Evolutionary conservation across 2,797 vertebrate species (phyloP).

Genomic region (Sebastes melanostomus): DNA sequence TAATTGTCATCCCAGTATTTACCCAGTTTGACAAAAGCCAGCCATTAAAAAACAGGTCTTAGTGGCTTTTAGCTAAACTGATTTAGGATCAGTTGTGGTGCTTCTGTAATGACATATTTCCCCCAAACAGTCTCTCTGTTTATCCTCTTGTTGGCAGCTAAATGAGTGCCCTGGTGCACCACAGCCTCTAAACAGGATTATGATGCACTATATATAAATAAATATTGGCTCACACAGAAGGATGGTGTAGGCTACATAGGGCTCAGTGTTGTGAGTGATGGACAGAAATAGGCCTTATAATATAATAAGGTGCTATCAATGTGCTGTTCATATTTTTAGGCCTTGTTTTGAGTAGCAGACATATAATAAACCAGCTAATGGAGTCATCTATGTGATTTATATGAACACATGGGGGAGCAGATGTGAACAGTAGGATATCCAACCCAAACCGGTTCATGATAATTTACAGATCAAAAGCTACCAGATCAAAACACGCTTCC

Average conservation of each 20-base stretch:
- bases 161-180: background rate
- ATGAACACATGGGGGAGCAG: background rate
- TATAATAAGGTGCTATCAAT: background rate
- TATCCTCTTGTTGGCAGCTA: conserved; percentile 19
- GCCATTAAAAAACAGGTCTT: background rate
- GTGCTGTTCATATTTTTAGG: conserved; percentile 2
- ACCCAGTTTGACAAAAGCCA: background rate
- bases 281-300: conserved; percentile 5
- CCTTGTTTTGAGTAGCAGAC: background rate
- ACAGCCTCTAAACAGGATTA: conserved; percentile 14
- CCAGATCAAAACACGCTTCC: background rate
- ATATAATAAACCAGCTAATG: background rate
- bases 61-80: background rate
- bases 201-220: conserved; percentile 47
- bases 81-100: background rate
- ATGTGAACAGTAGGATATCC: background rate
- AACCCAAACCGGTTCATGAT: background rate
- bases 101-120: background rate
- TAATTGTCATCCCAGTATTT: conserved; percentile 1
- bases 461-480: background rate
- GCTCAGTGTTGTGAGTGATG: conserved; percentile 2
- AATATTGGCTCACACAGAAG: background rate
- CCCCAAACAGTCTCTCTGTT: background rate
- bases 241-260: background rate
- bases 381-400: background rate